These are phyloP conservation scores for Patiria pectinifera DNA, from an alignment of 53 echinoderm and acorn worm species.

Conservation along the genomic window DNA sequence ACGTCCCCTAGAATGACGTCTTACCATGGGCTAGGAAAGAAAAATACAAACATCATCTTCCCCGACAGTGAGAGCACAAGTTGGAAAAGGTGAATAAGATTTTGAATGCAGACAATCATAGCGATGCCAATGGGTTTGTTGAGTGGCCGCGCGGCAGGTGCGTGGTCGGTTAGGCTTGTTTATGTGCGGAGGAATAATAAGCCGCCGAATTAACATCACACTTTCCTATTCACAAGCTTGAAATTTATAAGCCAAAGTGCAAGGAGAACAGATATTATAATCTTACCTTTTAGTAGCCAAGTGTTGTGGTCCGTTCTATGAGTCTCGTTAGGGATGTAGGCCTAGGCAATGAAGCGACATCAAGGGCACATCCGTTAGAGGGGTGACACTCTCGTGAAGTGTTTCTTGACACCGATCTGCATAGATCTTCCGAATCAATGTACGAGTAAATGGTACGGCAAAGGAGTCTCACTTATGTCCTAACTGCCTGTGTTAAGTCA, in stretches of 20 bases:
- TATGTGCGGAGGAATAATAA: not conserved
- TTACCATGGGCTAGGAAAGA: not conserved
- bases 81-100: not conserved
- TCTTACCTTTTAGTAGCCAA: slow-evolving; percentile 18
- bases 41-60: not conserved
- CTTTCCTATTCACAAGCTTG: not conserved
- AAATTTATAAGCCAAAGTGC: not conserved
- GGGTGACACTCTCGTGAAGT: not conserved
- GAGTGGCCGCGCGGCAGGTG: not conserved
- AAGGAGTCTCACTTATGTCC: not conserved
- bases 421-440: slow-evolving; percentile 32
- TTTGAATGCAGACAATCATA: not conserved
- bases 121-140: not conserved
- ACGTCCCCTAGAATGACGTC: slow-evolving; percentile 26
- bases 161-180: not conserved
- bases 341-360: not conserved
- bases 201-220: not conserved
- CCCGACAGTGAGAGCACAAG: not conserved
- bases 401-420: slow-evolving; percentile 4
- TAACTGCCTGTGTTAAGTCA: not conserved
- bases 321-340: not conserved
- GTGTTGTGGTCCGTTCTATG: not conserved
- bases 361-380: not conserved
- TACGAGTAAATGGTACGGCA: slow-evolving; percentile 15
- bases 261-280: not conserved